Percentiles rank a stretch among this genome's conserved stretches.
phyloP scores from a whole-genome alignment of 2,888 invertebrate genomes.

The Chirona hameri region DNA sequence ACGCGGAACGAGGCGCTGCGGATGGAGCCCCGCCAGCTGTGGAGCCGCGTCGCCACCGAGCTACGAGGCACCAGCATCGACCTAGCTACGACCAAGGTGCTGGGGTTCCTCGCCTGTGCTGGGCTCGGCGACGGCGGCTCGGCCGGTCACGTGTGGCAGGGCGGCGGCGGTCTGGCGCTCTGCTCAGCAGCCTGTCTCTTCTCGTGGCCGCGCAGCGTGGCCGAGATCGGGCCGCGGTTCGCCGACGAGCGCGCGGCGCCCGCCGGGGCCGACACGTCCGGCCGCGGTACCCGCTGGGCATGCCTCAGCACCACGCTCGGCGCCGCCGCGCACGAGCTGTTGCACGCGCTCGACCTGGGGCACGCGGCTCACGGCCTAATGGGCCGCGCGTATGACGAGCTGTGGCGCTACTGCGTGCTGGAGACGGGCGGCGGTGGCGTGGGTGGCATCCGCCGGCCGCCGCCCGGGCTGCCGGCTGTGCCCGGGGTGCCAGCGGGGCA shows the following conservation, averaged over 20 bases:
- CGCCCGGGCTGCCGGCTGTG: neutral
- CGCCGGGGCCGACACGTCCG: neutral
- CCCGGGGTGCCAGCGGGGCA: neutral
- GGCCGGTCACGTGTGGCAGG: neutral
- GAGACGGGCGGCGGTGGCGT: neutral
- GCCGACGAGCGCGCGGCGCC: neutral
- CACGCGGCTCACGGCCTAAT: slow-evolving; percentile 7
- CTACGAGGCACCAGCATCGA: neutral
- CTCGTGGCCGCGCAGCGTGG: neutral
- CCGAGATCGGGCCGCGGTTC: neutral
- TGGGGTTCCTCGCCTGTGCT: neutral
- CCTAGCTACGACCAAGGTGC: slow-evolving; percentile 13
- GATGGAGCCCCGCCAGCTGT: neutral
- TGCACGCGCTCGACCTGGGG: slow-evolving; percentile 1
- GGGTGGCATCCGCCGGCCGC: neutral
- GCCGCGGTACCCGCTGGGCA: neutral
- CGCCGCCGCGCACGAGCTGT: slow-evolving; percentile 12
- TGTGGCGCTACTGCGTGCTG: slow-evolving; percentile 6
- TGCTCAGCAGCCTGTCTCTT: neutral
- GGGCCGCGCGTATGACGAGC: slow-evolving; percentile 4
- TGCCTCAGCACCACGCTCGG: neutral
- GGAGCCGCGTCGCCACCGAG: neutral
- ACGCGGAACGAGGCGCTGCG: neutral
- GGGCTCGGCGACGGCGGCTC: neutral
- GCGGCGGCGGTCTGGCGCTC: slow-evolving; percentile 24